Percentiles rank a stretch among this genome's conserved stretches.
Evolutionary conservation across 2,888 invertebrate genomes (phyloP).

Genomic region (Pyralis farinalis): DNA sequence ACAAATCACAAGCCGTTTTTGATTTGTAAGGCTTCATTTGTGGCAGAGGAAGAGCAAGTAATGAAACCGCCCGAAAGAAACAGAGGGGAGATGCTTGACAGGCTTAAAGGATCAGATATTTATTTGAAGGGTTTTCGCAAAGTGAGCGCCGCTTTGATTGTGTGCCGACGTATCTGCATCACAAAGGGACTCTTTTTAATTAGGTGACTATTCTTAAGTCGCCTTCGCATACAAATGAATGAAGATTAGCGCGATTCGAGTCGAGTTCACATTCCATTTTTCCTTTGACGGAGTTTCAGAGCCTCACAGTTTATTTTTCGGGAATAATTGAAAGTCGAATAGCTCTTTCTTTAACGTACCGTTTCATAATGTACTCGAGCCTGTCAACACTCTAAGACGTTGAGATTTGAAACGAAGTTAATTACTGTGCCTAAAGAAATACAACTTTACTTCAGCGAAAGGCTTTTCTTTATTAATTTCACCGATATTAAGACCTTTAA

Average conservation of each 20-base stretch:
- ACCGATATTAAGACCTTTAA: no score
- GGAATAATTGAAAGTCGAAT: conserved; percentile 35
- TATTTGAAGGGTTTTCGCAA: conserved; percentile 46
- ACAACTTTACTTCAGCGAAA: background rate
- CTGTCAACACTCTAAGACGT: background rate
- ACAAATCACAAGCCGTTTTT: conserved; percentile 19
- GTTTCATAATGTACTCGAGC: background rate
- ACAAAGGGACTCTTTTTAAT: conserved; percentile 70
- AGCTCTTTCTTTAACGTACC: conserved; percentile 17
- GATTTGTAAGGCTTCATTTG: conserved; percentile 33
- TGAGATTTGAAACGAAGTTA: background rate
- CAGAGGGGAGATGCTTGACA: conserved; percentile 25
- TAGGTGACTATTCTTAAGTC: conserved; percentile 58
- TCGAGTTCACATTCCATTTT: conserved; percentile 38
- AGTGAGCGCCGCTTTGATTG: conserved; percentile 49
- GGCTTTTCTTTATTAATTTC: background rate
- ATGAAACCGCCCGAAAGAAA: conserved; percentile 39
- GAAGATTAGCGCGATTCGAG: conserved; percentile 47
- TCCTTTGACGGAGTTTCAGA: conserved; percentile 43
- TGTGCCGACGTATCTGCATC: conserved; percentile 56
- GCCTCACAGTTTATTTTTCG: conserved; percentile 35
- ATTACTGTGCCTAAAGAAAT: background rate
- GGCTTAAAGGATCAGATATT: conserved; percentile 34
- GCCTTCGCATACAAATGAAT: conserved; percentile 60
- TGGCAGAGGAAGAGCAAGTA: conserved; percentile 21